Percentiles rank a stretch among this genome's conserved stretches.
These are phyloP conservation scores for Orientallactaga sibirica DNA, from an alignment of 2,797 vertebrate species.

Conservation along the genomic window DNA sequence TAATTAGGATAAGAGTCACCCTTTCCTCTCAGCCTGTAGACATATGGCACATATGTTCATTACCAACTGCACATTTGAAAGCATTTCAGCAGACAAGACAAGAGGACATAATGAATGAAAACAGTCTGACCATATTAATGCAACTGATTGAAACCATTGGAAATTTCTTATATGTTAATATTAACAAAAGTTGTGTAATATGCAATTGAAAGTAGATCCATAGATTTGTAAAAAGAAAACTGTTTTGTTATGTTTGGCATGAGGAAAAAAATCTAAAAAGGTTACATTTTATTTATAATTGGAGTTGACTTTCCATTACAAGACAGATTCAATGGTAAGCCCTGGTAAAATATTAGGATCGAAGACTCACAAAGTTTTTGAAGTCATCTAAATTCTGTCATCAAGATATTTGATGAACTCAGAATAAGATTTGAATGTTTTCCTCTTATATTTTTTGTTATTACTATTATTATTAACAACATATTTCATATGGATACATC, in stretches of 20 bases:
- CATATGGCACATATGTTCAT: constrained; percentile 33
- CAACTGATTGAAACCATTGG: constrained; percentile 58
- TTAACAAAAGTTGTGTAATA: not conserved
- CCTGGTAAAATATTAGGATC: not conserved
- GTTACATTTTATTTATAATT: not conserved
- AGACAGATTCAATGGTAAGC: not conserved
- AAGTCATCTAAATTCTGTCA: not conserved
- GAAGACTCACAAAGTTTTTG: not conserved
- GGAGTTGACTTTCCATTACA: not conserved
- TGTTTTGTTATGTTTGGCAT: not conserved
- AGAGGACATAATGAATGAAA: constrained; percentile 36
- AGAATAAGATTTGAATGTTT: constrained; percentile 2
- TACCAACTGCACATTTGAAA: constrained; percentile 32
- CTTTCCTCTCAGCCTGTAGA: constrained; percentile 31
- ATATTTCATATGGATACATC: no score
- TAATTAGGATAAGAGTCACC: constrained; percentile 41
- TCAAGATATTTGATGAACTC: not conserved
- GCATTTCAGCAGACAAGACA: constrained; percentile 8
- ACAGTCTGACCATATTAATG: constrained; percentile 32
- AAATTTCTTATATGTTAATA: not conserved
- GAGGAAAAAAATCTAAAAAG: constrained; percentile 1
- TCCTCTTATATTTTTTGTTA: no score
- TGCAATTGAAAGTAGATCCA: constrained; percentile 10
- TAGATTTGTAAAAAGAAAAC: not conserved
- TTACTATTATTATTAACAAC: no score